Conservation (phyloP, 92 coral and sea anemone genomes). For the Phymanthus crucifer region DNA sequence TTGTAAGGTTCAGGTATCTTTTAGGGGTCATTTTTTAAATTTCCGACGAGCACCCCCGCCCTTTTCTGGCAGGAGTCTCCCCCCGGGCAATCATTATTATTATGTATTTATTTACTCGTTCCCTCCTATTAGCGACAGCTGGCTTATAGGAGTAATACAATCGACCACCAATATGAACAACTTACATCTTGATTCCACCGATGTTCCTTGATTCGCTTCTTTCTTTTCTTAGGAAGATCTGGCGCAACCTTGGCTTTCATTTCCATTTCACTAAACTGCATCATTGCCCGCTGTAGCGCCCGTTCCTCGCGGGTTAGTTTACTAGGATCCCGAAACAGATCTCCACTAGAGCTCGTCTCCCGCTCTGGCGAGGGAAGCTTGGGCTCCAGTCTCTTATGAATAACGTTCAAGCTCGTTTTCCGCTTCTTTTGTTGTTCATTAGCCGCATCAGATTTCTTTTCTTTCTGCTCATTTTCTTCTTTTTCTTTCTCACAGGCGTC, state of each 20-base stretch:
- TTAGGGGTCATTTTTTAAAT: too few species aligned
- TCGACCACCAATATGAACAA: too few species aligned
- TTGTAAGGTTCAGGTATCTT: too few species aligned
- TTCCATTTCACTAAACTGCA: slow-evolving; percentile 95
- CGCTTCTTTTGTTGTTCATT: slow-evolving; percentile 16
- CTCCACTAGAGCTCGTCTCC: slow-evolving; percentile 64
- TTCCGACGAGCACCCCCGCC: too few species aligned
- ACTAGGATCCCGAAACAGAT: slow-evolving; percentile 94
- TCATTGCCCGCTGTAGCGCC: slow-evolving; percentile 93
- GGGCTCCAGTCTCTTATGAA: slow-evolving; percentile 55
- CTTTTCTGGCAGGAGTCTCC: too few species aligned
- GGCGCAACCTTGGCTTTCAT: slow-evolving; percentile 53
- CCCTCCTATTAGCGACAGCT: too few species aligned
- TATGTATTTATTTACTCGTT: too few species aligned
- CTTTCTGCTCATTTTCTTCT: background rate
- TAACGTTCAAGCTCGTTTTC: slow-evolving; percentile 21
- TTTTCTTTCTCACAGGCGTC: background rate
- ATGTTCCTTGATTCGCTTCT: slow-evolving; percentile 1
- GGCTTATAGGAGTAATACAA: background rate
- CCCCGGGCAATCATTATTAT: too few species aligned
- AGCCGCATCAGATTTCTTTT: background rate
- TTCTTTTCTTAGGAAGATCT: slow-evolving; percentile 1
- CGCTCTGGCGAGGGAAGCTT: slow-evolving; percentile 74
- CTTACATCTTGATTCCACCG: slow-evolving; percentile 12
- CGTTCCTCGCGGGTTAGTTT: slow-evolving; percentile 98